Percentiles rank a stretch among this genome's conserved stretches.
Conservation (phyloP, 2,888 invertebrate species). For the Baronia brevicornis region DNA sequence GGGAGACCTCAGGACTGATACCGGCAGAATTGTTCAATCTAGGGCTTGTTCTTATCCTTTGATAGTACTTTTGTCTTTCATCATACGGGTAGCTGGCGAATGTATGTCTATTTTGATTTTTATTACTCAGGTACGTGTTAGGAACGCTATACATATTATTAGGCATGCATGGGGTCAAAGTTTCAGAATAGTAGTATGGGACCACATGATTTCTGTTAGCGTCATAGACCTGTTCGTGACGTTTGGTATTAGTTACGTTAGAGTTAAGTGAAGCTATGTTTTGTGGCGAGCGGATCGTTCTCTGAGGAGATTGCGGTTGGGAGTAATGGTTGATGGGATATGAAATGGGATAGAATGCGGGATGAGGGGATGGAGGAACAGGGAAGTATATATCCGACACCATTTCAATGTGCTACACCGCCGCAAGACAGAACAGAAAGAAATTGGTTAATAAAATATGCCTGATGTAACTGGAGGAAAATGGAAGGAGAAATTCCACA, state of each 20-base stretch:
- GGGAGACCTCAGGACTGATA: slow-evolving; percentile 42
- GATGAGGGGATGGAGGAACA: slow-evolving; percentile 61
- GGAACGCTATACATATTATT: slow-evolving; percentile 54
- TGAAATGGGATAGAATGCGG: slow-evolving; percentile 62
- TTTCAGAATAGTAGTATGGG: slow-evolving; percentile 68
- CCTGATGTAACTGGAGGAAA: slow-evolving; percentile 16
- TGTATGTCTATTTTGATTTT: slow-evolving; percentile 57
- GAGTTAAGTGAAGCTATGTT: slow-evolving; percentile 41
- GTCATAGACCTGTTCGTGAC: slow-evolving; percentile 66
- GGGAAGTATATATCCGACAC: slow-evolving; percentile 85
- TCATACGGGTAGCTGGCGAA: slow-evolving; percentile 50
- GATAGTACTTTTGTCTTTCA: slow-evolving; percentile 45
- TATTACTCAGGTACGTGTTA: slow-evolving; percentile 32
- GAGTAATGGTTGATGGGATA: slow-evolving; percentile 66
- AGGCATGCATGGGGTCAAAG: slow-evolving; percentile 59
- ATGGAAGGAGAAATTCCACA: slow-evolving; percentile 21
- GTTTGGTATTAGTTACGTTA: slow-evolving; percentile 45
- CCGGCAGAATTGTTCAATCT: slow-evolving; percentile 36
- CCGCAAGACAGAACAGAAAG: slow-evolving; percentile 71
- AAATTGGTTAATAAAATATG: slow-evolving; percentile 59
- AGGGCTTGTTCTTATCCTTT: slow-evolving; percentile 40
- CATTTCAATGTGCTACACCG: slow-evolving; percentile 82
- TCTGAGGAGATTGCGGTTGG: slow-evolving; percentile 40
- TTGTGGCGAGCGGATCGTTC: slow-evolving; percentile 51
- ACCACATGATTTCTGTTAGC: slow-evolving; percentile 74